phyloP scores from a whole-genome alignment of 2,113 vertebrate species.

The Athene noctua region DNA sequence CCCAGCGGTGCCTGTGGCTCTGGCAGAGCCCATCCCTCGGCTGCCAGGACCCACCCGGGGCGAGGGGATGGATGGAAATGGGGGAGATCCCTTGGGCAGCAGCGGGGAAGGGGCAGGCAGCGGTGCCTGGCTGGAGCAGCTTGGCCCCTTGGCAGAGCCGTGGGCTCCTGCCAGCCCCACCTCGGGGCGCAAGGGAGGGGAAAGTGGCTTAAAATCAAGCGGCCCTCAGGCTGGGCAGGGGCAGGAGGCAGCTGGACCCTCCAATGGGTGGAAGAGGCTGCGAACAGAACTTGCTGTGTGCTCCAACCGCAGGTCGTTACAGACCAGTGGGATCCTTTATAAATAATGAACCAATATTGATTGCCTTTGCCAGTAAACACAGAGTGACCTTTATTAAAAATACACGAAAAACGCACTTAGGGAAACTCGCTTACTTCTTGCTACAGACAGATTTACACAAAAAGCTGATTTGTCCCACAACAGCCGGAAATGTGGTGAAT shows the following conservation, averaged over 20 bases:
- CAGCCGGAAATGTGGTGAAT: neutral
- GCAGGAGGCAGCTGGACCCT: neutral
- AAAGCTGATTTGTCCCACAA: neutral
- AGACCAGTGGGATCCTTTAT: slow-evolving; percentile 46
- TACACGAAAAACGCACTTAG: slow-evolving; percentile 55
- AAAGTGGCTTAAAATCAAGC: neutral
- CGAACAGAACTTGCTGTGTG: accelerated
- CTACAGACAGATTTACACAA: neutral
- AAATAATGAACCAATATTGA: slow-evolving; percentile 64
- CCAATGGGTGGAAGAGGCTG: neutral
- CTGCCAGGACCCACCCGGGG: neutral
- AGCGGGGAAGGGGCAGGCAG: accelerated
- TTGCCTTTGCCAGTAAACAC: slow-evolving; percentile 61
- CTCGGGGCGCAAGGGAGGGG: accelerated
- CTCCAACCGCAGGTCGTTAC: neutral
- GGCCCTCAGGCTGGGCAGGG: neutral
- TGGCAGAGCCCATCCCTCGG: neutral
- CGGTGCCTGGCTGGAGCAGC: accelerated
- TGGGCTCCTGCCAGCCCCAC: neutral
- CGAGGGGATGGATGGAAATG: accelerated
- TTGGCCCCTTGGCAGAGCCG: neutral
- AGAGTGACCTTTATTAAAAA: slow-evolving; percentile 68
- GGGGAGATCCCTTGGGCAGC: neutral
- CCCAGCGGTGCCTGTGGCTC: neutral
- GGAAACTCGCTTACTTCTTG: neutral